Evolutionary conservation across 1,140 invertebrate genomes (phyloP).

Genomic region (Nomia melanderi): DNA sequence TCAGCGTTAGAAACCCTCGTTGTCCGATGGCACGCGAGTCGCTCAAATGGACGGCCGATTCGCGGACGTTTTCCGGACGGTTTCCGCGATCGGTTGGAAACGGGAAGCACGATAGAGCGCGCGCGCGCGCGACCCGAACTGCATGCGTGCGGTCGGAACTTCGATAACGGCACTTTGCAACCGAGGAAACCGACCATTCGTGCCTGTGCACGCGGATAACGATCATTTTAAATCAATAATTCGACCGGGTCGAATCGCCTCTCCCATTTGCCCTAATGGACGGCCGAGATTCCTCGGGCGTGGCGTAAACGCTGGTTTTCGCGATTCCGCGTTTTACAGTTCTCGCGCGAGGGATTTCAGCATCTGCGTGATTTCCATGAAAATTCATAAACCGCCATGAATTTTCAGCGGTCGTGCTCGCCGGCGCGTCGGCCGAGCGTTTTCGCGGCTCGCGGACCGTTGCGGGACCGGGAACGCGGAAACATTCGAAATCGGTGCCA

Average conservation of each 20-base stretch:
- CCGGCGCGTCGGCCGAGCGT: background rate
- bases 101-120: background rate
- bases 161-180: conserved; percentile 35
- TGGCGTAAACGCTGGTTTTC: conserved; percentile 6
- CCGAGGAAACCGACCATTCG: conserved; percentile 36
- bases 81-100: conserved; percentile 9
- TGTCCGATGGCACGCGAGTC: no score
- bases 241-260: conserved; percentile 56
- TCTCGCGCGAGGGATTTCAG: background rate
- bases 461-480: no score
- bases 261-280: conserved; percentile 55
- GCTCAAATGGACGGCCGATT: background rate
- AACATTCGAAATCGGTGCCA: no score
- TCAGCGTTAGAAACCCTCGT: conserved; percentile 40
- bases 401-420: background rate
- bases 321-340: background rate
- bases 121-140: background rate
- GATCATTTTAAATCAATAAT: conserved; percentile 68
- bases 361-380: conserved; percentile 15
- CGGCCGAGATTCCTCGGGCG: conserved; percentile 54
- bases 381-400: conserved; percentile 1
- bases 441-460: background rate
- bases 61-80: background rate
- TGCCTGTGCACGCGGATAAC: conserved; percentile 47
- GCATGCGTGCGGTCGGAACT: conserved; percentile 39